Base-by-base conservation (phyloP, 2,888 invertebrate genomes). In the Volucella inanis region DNA sequence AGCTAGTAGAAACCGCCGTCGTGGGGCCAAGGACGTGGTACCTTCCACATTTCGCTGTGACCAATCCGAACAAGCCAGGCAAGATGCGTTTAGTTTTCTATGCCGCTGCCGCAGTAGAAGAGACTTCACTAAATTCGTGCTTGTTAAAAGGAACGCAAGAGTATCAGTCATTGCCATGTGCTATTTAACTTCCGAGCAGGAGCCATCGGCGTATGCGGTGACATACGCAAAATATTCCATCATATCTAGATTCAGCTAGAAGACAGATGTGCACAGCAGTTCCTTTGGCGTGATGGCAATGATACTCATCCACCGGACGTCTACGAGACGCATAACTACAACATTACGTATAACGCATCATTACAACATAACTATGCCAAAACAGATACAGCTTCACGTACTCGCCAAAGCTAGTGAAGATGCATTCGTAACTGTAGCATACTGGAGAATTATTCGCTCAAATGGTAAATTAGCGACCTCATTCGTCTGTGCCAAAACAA, bases 251-350 rank as follows among this genome's bases (percentile, higher is more conserved):
- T 72, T n/a, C 43, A 38, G 11, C 74, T 54, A 39, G 45, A 74
- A 43, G 70, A 75, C 47, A 85, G 85, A 54, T 65, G 71, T 45
- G 59, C 70, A 2, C 79, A 84, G 45, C 43, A 70, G 41, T 72
- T 77, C 14, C 39, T 83, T n/a, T 72, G 81, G 67, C 67, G 88
- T 68, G 65, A 79, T 15, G 88, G 88, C n/a, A 38, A 77, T 41
- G 65, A 62, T 6, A 8, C 10, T n/a, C 43, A 45, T 2, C 75
- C 59, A 38, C 79, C 79, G 8, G 74, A 78, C 31, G 49, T 84
- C 1, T 88, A 84, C 49, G 72, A 86, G 43, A 87, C 87, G 87
- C n/a, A 14, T 52, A n/a, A 72, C 84, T 10, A 84, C 87, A 86
- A 87, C 81, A 4, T 87, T 88, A 12, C 43, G 64, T 14, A 55